Percentiles rank a stretch among this genome's conserved stretches.
Evolutionary conservation across 1,140 invertebrate genomes (phyloP).

Genomic region (Magallana gigas): DNA sequence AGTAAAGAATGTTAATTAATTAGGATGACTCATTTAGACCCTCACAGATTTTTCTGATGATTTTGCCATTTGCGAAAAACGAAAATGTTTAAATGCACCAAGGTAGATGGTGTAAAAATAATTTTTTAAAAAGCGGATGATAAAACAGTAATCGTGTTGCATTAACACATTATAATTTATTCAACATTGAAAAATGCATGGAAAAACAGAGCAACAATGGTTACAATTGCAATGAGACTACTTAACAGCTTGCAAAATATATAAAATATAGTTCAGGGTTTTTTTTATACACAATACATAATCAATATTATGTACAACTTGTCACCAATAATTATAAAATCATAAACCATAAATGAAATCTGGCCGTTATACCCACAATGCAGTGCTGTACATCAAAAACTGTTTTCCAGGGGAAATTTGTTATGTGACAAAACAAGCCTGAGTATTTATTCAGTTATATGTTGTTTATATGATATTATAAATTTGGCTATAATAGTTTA

Average conservation of each 20-base stretch:
- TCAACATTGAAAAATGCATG: too few relatives aligned
- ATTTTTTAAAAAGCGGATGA: too few relatives aligned
- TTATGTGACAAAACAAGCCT: background rate
- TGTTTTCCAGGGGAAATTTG: background rate
- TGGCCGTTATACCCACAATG: background rate
- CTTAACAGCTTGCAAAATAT: too few relatives aligned
- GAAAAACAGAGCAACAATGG: too few relatives aligned
- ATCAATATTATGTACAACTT: background rate
- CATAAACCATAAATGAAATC: background rate
- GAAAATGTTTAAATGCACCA: background rate
- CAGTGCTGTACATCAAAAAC: background rate
- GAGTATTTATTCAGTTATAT: slow-evolving; percentile 5
- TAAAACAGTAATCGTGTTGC: too few relatives aligned
- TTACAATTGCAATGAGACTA: too few relatives aligned
- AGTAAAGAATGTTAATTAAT: background rate
- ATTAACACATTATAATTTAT: too few relatives aligned
- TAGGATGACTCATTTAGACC: background rate
- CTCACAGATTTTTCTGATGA: background rate
- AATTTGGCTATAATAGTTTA: background rate
- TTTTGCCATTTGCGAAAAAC: background rate
- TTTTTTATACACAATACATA: background rate
- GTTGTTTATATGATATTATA: background rate
- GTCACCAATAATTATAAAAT: background rate
- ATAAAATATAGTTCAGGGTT: too few relatives aligned
- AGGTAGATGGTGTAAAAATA: background rate